phyloP scores from a whole-genome alignment of 1,140 invertebrate species.

The Diorhabda elongata region DNA sequence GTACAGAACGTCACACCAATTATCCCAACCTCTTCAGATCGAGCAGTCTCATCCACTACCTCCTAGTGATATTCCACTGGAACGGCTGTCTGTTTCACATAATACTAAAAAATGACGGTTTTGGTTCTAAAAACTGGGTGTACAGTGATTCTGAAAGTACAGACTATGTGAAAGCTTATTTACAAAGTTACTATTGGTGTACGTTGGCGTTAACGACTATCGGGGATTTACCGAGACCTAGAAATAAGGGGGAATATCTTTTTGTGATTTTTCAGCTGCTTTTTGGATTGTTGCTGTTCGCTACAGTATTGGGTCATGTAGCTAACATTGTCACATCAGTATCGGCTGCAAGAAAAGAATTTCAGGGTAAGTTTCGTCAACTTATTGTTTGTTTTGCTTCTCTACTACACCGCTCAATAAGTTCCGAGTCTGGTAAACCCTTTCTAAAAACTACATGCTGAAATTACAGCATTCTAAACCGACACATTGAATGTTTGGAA shows the following conservation, averaged over 20 bases:
- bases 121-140: conserved; percentile 87
- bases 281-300: conserved; percentile 86
- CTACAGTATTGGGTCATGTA: conserved; percentile 88
- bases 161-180: conserved; percentile 89
- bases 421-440: no score
- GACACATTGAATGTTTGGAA: no score
- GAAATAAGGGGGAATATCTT: conserved; percentile 81
- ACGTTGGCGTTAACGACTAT: conserved; percentile 92
- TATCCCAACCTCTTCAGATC: conserved; percentile 97
- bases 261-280: conserved; percentile 87
- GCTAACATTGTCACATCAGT: conserved; percentile 95
- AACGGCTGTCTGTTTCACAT: conserved; percentile 97
- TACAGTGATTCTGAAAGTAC: conserved; percentile 76
- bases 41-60: conserved; percentile 89
- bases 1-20: conserved; percentile 96
- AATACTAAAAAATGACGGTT: conserved; percentile 90
- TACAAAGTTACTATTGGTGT: conserved; percentile 98
- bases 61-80: conserved; percentile 98
- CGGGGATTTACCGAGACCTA: conserved; percentile 70
- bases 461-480: no score
- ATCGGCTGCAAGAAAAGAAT: conserved; percentile 88
- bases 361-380: conserved; percentile 74
- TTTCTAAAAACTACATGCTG: no score
- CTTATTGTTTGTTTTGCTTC: no score
- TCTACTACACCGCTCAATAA: no score